Conservation (phyloP, 1,140 invertebrate genomes). For the Sweltsa coloradensis region DNA sequence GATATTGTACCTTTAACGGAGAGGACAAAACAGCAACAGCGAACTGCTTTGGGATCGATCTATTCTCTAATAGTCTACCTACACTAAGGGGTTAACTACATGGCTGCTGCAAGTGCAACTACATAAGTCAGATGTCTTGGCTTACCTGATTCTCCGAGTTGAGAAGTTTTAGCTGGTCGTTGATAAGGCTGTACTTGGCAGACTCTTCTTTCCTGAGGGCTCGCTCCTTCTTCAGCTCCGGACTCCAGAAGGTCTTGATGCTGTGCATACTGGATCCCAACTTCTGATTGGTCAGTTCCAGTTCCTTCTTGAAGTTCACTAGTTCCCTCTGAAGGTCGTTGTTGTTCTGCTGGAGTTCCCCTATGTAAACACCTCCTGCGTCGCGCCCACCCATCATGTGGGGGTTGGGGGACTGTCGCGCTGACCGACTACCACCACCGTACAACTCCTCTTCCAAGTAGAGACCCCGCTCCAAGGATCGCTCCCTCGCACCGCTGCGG, state of each 20-base stretch:
- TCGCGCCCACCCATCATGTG: constrained; percentile 27
- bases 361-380: constrained; percentile 52
- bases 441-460: constrained; percentile 67
- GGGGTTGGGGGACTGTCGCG: constrained; percentile 59
- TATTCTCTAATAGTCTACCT: too few relatives aligned
- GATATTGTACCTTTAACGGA: too few relatives aligned
- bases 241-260: constrained; percentile 99
- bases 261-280: constrained; percentile 97
- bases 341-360: constrained; percentile 90
- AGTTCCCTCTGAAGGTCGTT: constrained; percentile 91
- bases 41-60: too few relatives aligned
- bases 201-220: constrained; percentile 94
- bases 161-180: constrained; percentile 91
- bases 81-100: too few relatives aligned
- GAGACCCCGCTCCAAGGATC: constrained; percentile 44
- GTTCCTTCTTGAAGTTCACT: constrained; percentile 89
- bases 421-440: constrained; percentile 46
- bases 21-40: too few relatives aligned
- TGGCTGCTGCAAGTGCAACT: constrained; percentile 2
- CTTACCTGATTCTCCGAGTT: constrained; percentile 95
- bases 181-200: constrained; percentile 91
- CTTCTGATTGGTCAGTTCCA: constrained; percentile 96
- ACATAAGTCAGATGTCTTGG: constrained; percentile 12
- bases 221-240: constrained; percentile 95
- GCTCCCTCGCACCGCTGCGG: constrained; percentile 33